Evolutionary conservation across 2,888 invertebrate species (phyloP), one percentile per base, ranked within the genome.

Genomic region (Mythimna pallens): DNA sequence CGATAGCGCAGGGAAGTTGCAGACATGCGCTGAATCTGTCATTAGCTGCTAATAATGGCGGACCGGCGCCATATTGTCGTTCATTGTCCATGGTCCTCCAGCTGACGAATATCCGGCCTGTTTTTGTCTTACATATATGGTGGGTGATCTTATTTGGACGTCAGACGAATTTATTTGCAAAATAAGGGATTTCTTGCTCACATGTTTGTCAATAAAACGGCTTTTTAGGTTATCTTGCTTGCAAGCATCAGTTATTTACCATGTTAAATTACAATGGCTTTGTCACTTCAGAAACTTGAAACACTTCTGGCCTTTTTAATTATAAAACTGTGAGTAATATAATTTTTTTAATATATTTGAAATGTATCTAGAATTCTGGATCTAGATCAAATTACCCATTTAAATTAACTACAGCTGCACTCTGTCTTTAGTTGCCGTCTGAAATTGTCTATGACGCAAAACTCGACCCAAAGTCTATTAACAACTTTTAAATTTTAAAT

Each of bases 21-120:
- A 84, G 84, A 87, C 94, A 93, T 93, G 93, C 87, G 80, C 83
- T 84, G 94, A 92, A 94, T 94, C 87, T 89, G 88, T 86, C 91
- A 93, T 93, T 90, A 90, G 86, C 71, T 80, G 81, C 67, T 78
- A 85, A 87, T 87, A 83, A 85, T 84, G 87, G 79, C 83, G 66
- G 77, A 43, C 83, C 85, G 78, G 65, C 86, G 87, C 92, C 92
- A 88, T 92, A 89, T 87, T 89, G 84, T 83, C 82, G 78, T 69
- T 87, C 87, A 92, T 92, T 92, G 92, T 93, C 86, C 82, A 78
- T 85, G 73, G 77, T 74, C 73, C 69, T 85, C 91, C 91, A 91
- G 89, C 89, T 92, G 93, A 93, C 93, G 90, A 90, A 92, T 90
- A 87, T 92, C 90, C 90, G 89, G 87, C 79, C 85, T 75, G 83